Evolutionary conservation across 2,797 vertebrate species (phyloP).

Genomic region (Crocodylus rhombifer): DNA sequence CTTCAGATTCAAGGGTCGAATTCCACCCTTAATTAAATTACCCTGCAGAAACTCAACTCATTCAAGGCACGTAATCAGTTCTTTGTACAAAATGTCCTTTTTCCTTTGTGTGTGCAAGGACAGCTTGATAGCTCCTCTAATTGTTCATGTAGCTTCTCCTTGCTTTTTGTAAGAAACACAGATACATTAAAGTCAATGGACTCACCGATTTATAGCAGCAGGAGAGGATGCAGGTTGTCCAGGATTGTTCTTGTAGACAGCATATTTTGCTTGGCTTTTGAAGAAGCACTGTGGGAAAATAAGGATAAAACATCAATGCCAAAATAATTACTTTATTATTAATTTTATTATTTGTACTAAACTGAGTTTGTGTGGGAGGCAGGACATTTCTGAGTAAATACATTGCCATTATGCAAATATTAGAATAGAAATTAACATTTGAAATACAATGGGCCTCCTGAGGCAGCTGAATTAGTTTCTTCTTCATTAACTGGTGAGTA

Average conservation of each 20-base stretch:
- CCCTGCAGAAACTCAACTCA: neutral
- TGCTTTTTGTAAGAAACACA: neutral
- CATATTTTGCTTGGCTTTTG: neutral
- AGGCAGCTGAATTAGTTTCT: neutral
- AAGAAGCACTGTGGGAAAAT: neutral
- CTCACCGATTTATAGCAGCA: neutral
- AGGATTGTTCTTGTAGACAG: neutral
- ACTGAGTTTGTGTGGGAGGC: neutral
- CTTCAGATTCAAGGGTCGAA: neutral
- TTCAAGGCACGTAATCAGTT: neutral
- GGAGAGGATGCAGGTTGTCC: neutral
- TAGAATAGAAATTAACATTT: neutral
- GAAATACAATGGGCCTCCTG: neutral
- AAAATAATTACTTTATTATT: neutral
- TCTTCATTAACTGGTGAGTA: neutral
- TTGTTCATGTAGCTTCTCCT: neutral
- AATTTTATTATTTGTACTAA: neutral
- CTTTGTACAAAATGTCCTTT: neutral
- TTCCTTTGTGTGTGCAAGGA: neutral
- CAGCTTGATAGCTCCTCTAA: neutral
- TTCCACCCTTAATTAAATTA: neutral
- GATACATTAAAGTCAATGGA: neutral
- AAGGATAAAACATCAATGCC: neutral
- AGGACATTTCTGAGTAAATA: neutral
- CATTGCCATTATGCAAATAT: neutral